These are phyloP conservation scores for Temnopleurus reevesii DNA, from an alignment of 53 echinoderm and acorn worm species.

Conservation along the genomic window DNA sequence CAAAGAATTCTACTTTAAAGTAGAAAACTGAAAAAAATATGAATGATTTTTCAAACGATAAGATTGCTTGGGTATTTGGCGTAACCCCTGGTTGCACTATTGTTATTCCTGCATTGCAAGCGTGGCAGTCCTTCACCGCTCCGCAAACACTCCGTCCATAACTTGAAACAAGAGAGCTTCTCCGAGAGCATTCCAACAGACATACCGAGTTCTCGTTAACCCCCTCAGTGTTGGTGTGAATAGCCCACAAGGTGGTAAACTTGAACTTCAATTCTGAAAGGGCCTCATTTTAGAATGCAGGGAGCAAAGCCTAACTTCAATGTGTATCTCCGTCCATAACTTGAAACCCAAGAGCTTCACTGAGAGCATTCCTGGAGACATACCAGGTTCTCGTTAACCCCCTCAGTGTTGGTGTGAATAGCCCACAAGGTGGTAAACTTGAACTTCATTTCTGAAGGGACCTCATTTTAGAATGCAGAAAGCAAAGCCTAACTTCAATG, in stretches of 20 bases:
- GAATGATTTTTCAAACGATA: too few relatives aligned
- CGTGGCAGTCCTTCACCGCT: neutral
- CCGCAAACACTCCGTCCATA: neutral
- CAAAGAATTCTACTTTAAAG: neutral
- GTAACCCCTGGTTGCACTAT: neutral
- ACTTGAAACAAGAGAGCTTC: conserved; percentile 29
- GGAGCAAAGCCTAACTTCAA: too few relatives aligned
- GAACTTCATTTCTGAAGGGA: too few relatives aligned
- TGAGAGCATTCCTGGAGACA: neutral
- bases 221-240: neutral
- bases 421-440: too few relatives aligned
- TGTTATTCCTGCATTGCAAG: neutral
- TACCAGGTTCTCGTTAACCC: neutral
- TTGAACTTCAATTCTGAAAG: too few relatives aligned
- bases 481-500: too few relatives aligned
- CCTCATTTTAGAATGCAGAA: too few relatives aligned
- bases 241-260: too few relatives aligned
- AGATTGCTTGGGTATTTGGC: neutral
- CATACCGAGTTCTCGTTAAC: neutral
- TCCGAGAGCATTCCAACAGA: neutral
- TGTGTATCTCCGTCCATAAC: conserved; percentile 5
- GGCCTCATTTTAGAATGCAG: too few relatives aligned
- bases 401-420: neutral
- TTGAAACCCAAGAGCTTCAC: conserved; percentile 5
- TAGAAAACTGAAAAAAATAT: too few relatives aligned